Conservation (phyloP, 2,113 vertebrate species). For the Dryoscopus gambensis region DNA sequence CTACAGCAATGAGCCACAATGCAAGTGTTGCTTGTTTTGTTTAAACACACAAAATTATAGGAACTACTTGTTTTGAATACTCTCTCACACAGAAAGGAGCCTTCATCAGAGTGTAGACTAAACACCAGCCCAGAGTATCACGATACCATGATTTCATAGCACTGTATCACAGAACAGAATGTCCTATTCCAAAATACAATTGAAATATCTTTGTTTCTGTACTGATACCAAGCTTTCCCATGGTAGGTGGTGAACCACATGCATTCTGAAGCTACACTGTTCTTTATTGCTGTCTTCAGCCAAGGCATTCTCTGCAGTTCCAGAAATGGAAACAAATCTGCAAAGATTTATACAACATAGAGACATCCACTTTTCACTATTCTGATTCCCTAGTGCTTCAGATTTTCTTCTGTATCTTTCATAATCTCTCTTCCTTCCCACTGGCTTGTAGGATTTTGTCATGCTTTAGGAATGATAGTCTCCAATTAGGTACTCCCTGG, state of each 20-base stretch:
- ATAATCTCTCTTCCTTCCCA: conserved; percentile 3
- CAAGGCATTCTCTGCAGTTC: neutral
- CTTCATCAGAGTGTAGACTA: neutral
- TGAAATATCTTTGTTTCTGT: neutral
- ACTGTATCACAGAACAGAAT: neutral
- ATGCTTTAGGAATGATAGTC: neutral
- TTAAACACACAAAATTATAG: neutral
- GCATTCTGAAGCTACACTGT: neutral
- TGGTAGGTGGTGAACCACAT: neutral
- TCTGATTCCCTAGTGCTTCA: neutral
- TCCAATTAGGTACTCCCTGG: neutral
- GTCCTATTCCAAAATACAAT: neutral
- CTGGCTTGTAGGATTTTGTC: neutral
- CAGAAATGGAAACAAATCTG: neutral
- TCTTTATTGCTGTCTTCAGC: neutral
- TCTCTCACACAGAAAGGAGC: neutral
- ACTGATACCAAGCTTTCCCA: neutral
- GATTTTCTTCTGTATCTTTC: neutral
- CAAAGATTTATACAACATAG: neutral
- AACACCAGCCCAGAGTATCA: neutral
- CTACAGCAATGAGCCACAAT: neutral
- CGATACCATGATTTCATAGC: neutral
- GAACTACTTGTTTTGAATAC: neutral
- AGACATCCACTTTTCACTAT: neutral
- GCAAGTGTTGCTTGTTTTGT: neutral